These are phyloP conservation scores for Zaprionus ornatus DNA, from an alignment of 1,140 invertebrate genomes.

Conservation along the genomic window DNA sequence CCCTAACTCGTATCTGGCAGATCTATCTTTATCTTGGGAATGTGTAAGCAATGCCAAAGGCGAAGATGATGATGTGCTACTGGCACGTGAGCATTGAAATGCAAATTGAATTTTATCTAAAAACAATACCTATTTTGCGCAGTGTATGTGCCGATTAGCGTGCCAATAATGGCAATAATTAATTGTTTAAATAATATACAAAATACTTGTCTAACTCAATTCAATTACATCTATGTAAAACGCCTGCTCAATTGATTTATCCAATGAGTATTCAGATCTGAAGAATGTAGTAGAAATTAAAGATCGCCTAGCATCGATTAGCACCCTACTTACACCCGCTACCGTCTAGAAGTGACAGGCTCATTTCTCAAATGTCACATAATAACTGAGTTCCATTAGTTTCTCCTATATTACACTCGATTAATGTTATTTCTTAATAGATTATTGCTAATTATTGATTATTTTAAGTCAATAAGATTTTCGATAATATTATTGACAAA, in stretches of 20 bases:
- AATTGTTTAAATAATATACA: conserved; percentile 53
- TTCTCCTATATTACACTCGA: neutral
- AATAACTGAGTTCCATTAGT: neutral
- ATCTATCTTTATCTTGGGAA: conserved; percentile 20
- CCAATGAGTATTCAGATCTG: neutral
- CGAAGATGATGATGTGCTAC: conserved; percentile 13
- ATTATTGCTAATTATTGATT: neutral
- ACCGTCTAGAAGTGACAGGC: neutral
- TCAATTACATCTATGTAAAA: neutral
- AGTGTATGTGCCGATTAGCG: conserved; percentile 55
- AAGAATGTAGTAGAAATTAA: neutral
- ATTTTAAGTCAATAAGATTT: neutral
- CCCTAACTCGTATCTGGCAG: neutral
- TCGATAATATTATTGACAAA: neutral
- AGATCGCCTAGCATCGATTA: conserved; percentile 16
- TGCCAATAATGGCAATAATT: conserved; percentile 58
- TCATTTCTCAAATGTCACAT: neutral
- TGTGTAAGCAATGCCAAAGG: conserved; percentile 26
- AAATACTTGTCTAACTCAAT: conserved; percentile 6
- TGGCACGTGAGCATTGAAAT: conserved; percentile 67
- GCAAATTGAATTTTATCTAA: conserved; percentile 51
- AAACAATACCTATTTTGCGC: conserved; percentile 39
- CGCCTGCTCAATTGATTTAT: conserved; percentile 7
- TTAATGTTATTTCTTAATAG: neutral
- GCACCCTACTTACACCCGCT: neutral